Evolutionary conservation across 2,113 vertebrate genomes (phyloP), one percentile per base, ranked within the genome.

Genomic region (Hypocryptadius cinnamomeus): DNA sequence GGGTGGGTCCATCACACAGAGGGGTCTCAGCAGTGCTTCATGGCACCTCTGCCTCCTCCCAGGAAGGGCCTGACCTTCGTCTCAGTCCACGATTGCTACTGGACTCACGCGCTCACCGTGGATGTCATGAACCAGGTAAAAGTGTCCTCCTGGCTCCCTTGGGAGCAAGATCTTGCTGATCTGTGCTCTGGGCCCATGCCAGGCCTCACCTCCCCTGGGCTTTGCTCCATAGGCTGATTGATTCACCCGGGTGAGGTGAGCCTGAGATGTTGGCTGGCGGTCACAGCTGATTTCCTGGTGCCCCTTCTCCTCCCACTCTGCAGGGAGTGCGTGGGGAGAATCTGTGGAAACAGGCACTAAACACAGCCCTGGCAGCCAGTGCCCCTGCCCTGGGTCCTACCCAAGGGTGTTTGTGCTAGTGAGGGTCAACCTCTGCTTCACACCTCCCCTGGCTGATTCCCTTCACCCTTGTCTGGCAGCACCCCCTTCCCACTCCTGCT

Each of bases 21-120:
- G 87, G 35, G 11, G 63, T 51, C 80, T 30, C 35, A 25, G 86
- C 61, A 2, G 21, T 11, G 1, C 31, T 15, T 82, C 85, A 90
- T 21, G 31, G 27, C 14, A 13, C 74, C 44, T 91, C 53, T 64
- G 70, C 61, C 53, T 82, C 87, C 27, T 89, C 85, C 47, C 96
- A 99, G 99, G 47, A 97, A 95, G 13, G 98, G 99, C 23, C 95
- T 99, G 89, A 99, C 98, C 13, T 99, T 99, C 1, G 99, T 99
- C 92, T 99, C 99, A 0, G 99, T 99, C 56, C 99, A 99, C 0
- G 99, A 99, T 94, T 99, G 99, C 95, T 99, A 98, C 96, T 99
- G 99, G 99, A 99, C 99, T 8, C 99, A 99, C 1, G 99, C 99
- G 0, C 79, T 98, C 25, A 98, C 98, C 0, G 98, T 99, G 71